Base-by-base conservation (phyloP, 2,888 invertebrate genomes). In the Therioaphis trifolii region DNA sequence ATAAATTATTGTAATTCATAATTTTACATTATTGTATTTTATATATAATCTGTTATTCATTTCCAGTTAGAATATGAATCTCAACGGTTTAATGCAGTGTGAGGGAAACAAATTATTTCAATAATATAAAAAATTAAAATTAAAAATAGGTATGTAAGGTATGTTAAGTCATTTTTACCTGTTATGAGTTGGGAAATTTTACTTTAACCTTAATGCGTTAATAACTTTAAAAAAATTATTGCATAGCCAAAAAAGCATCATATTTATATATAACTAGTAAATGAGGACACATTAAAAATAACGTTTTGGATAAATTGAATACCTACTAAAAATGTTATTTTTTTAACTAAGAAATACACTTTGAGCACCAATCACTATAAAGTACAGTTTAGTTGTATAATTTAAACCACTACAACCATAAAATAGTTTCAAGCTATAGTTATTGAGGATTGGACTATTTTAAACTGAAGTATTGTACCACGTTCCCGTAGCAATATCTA, bases 141-240 rank as follows among this genome's bases (percentile, higher is more conserved):
- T n/a, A n/a, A n/a, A n/a, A n/a, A n/a, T n/a, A n/a, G n/a, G n/a
- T n/a, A n/a, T n/a, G n/a, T 0, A n/a, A 52, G 7, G 35, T 35
- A 35, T 35, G 7, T 5, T 35, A 7, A 35, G 35, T 7, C 3
- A 35, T 35, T 35, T 35, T 35, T 3, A 35, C 35, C 35, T 35
- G 35, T 35, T 35, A 35, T 7, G 35, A 72, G 14, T 72, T 35
- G 21, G 35, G 27, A 63, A 76, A 29, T 76, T n/a, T 29, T n/a
- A n/a, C 24, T 61, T 63, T 46, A 46, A 46, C 76, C 61, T 76
- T 63, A 76, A 76, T 63, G 46, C 29, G 61, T 27, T 71, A 11
- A 24, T 71, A 27, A 27, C 61, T 75, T 61, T 4, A 29, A 27
- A 46, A 58, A 76, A n/a, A 76, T n/a, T 46, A 61, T 46, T 29